Conservation (phyloP, 2,888 invertebrate genomes). For the Xanthorhoe spadicearia region DNA sequence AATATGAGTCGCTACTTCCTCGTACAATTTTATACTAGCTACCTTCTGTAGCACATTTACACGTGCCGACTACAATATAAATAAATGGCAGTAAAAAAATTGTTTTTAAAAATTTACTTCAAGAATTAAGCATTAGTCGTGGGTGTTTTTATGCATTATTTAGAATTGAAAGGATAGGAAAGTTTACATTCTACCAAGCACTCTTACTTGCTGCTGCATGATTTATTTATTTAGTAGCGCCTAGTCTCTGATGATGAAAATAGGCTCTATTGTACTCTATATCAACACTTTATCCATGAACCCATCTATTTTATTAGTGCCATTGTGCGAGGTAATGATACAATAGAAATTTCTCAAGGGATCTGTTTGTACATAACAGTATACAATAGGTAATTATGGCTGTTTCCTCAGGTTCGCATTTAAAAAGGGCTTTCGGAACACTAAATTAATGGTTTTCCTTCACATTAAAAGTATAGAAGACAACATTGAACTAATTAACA, state of each 20-base stretch:
- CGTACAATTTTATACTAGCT: slow-evolving; percentile 26
- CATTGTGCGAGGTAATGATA: slow-evolving; percentile 9
- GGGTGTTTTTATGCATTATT: too few relatives aligned
- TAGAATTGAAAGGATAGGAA: too few relatives aligned
- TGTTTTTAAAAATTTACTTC: too few relatives aligned
- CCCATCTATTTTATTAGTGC: slow-evolving; percentile 4
- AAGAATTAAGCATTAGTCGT: too few relatives aligned
- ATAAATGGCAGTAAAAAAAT: background rate
- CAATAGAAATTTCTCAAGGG: slow-evolving; percentile 27
- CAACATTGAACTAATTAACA: background rate
- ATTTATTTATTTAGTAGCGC: too few relatives aligned
- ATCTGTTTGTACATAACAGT: slow-evolving; percentile 13
- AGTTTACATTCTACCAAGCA: too few relatives aligned
- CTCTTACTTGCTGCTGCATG: too few relatives aligned
- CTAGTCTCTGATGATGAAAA: too few relatives aligned
- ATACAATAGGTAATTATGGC: slow-evolving; percentile 28
- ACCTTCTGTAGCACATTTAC: background rate
- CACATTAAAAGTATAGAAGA: background rate
- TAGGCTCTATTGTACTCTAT: too few relatives aligned
- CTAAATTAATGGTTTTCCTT: slow-evolving; percentile 10
- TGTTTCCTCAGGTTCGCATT: slow-evolving; percentile 16
- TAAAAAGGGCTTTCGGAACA: slow-evolving; percentile 10
- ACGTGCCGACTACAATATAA: background rate
- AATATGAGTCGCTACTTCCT: slow-evolving; percentile 53
- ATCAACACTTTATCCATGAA: slow-evolving; percentile 12